phyloP scores from a whole-genome alignment of 2,888 invertebrate genomes.

The Drosophila mimetica region DNA sequence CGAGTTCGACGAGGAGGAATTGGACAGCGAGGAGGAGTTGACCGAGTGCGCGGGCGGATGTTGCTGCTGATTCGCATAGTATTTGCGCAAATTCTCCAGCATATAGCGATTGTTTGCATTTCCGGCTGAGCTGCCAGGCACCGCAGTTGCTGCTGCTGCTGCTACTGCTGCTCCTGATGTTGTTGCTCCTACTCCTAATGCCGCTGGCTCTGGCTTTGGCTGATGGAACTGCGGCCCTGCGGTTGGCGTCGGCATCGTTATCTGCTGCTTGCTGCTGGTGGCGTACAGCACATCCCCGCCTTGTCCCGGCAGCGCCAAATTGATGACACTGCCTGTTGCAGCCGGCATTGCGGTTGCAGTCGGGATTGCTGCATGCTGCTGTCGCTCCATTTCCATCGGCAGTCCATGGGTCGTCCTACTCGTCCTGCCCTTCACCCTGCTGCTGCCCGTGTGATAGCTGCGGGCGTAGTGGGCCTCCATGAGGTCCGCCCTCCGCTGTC shows the following conservation, averaged over 20 bases:
- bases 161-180: slow-evolving; percentile 38
- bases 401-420: slow-evolving; percentile 4
- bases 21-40: slow-evolving; percentile 81
- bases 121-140: slow-evolving; percentile 51
- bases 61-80: slow-evolving; percentile 81
- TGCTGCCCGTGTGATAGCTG: slow-evolving; percentile 44
- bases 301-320: slow-evolving; percentile 46
- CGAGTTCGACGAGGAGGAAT: slow-evolving; percentile 82
- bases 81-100: slow-evolving; percentile 82
- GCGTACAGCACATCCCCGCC: slow-evolving; percentile 60
- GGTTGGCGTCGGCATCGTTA: slow-evolving; percentile 35
- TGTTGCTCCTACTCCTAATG: slow-evolving; percentile 44
- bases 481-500: slow-evolving; percentile 61
- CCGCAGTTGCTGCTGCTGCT: slow-evolving; percentile 43
- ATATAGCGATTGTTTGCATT: slow-evolving; percentile 73
- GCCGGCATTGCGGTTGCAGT: slow-evolving; percentile 32
- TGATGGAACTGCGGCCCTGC: slow-evolving; percentile 43
- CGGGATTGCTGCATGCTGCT: slow-evolving; percentile 30
- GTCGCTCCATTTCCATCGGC: slow-evolving; percentile 31
- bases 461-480: slow-evolving; percentile 63
- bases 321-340: slow-evolving; percentile 43
- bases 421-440: slow-evolving; percentile 20
- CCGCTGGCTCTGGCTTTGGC: slow-evolving; percentile 33
- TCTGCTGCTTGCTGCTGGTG: slow-evolving; percentile 61
- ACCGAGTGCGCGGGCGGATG: slow-evolving; percentile 77